phyloP scores from a whole-genome alignment of 1,140 invertebrate species.

The Drusus annulatus region DNA sequence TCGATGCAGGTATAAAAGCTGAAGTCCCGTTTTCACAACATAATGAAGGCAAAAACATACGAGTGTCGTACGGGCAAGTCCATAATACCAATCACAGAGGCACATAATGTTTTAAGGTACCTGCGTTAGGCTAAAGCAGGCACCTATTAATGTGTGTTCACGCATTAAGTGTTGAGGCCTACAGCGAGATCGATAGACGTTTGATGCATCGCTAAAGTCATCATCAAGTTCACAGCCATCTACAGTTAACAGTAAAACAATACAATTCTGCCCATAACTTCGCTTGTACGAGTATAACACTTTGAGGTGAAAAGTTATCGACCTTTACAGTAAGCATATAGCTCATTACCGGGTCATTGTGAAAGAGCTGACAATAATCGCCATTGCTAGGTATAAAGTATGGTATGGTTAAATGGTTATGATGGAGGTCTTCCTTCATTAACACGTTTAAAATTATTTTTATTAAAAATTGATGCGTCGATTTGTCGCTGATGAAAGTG shows the following conservation, averaged over 20 bases:
- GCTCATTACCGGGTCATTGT: too few species aligned
- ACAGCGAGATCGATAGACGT: too few species aligned
- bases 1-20: background rate
- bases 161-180: too few species aligned
- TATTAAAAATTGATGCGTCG: background rate
- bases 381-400: too few species aligned
- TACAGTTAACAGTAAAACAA: conserved; percentile 27
- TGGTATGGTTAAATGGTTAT: too few species aligned
- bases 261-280: conserved; percentile 10
- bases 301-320: conserved; percentile 17
- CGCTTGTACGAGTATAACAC: conserved; percentile 12
- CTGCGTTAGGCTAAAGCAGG: too few species aligned
- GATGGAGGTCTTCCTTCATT: too few species aligned
- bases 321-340: conserved; percentile 1
- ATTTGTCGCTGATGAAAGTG: conserved; percentile 2
- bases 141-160: too few species aligned
- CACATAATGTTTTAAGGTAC: too few species aligned
- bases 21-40: conserved; percentile 2
- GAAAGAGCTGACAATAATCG: too few species aligned
- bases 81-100: background rate
- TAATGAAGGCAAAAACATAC: too few species aligned
- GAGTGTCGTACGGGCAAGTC: background rate
- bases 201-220: background rate
- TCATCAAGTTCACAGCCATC: background rate
- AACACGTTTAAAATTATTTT: background rate